A percentile compares a stretch with the other conserved stretches of the same genome.
Conservation (phyloP, 2,888 invertebrate genomes). For the Tachina grossa region DNA sequence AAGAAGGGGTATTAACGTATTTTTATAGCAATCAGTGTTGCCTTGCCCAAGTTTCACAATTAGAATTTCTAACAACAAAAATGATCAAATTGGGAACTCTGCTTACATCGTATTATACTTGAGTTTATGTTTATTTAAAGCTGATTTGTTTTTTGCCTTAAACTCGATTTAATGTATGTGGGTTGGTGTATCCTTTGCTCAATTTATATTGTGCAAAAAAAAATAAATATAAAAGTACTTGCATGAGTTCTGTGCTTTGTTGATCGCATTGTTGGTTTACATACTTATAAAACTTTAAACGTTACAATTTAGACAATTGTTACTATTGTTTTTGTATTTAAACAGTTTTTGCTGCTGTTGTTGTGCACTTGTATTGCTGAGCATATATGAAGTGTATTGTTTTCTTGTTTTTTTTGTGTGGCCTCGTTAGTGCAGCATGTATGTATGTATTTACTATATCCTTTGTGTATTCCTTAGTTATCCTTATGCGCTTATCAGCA, state of each 20-base stretch:
- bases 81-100: neutral
- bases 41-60: neutral
- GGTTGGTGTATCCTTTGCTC: neutral
- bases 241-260: neutral
- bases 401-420: slow-evolving; percentile 7
- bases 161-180: neutral
- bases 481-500: slow-evolving; percentile 58
- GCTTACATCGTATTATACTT: neutral
- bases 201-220: slow-evolving; percentile 3
- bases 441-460: slow-evolving; percentile 9
- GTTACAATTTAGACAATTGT: slow-evolving; percentile 75
- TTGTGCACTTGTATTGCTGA: neutral
- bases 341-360: slow-evolving; percentile 32
- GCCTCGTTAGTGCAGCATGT: slow-evolving; percentile 31
- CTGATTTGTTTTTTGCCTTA: neutral
- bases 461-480: slow-evolving; percentile 5
- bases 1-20: no score
- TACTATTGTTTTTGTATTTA: slow-evolving; percentile 52
- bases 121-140: neutral
- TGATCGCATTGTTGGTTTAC: slow-evolving; percentile 68
- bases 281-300: slow-evolving; percentile 77
- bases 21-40: no score
- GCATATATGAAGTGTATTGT: neutral
- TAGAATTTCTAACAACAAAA: neutral
- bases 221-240: neutral